Base-by-base conservation (phyloP, 2,888 invertebrate genomes). In the Ceraclea dissimilis region DNA sequence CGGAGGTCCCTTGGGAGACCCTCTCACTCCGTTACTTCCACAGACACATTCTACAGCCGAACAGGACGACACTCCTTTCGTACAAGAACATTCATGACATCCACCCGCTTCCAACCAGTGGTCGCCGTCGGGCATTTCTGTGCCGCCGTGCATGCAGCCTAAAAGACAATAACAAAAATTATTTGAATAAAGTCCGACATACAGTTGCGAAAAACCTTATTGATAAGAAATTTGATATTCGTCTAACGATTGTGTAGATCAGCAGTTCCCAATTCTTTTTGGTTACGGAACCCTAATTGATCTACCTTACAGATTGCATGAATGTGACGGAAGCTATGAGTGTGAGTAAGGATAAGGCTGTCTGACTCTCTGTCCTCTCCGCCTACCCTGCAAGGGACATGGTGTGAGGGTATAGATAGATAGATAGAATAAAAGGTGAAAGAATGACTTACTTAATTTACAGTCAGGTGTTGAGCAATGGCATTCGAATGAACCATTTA, bases 401-500 rank as follows among this genome's bases (percentile, higher is more conserved):
- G n/a, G n/a, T n/a, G n/a, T n/a, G n/a, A n/a, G n/a, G n/a, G n/a
- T n/a, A n/a, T n/a, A n/a, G n/a, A n/a, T n/a, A n/a, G n/a, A n/a
- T n/a, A n/a, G n/a, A 26, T 26, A 26, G 26, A 26, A n/a, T 8
- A 39, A 39, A 39, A 39, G 13, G 13, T n/a, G n/a, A 39, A 2
- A 39, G 13, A 39, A 39, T n/a, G 2, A 39, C 80, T 74, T 65
- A 81, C 85, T 85, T 64, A 85, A 75, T 70, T 81, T 82, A 70
- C 87, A 88, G 60, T 81, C 76, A 56, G 78, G 71, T 26, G 71
- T 70, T 51, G 82, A 78, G 71, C 92, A 93, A 65, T 81, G 76
- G 71, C 93, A 93, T 65, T 79, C 75, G 72, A 88, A 93, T 54
- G 87, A 82, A 50, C 93, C 93, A 49, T 88, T 83, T 8, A 80